Conservation (phyloP, 2,113 vertebrate genomes). For the Odocoileus hemionus region DNA sequence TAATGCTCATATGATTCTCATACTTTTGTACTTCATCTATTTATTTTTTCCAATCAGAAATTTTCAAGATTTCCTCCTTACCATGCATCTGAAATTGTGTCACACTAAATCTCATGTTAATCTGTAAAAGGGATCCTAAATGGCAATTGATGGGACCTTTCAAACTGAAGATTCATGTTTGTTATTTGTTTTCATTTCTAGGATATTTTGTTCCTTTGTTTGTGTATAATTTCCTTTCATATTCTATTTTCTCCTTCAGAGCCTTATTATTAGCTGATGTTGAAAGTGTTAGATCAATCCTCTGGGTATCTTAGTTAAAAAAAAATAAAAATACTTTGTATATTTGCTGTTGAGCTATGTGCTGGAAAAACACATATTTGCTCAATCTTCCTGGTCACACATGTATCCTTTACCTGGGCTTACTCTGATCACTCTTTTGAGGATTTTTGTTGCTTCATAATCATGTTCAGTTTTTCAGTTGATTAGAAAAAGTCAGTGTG, state of each 20-base stretch:
- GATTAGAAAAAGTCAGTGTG: neutral
- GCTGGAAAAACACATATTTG: neutral
- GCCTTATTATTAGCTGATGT: neutral
- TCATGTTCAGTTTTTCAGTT: neutral
- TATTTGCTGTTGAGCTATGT: neutral
- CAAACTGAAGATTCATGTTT: neutral
- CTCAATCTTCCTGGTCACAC: neutral
- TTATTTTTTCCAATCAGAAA: neutral
- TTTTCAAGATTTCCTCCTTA: neutral
- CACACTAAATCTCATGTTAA: neutral
- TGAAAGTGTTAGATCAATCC: neutral
- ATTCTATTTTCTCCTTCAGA: neutral
- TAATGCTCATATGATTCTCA: neutral
- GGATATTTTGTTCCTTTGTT: neutral
- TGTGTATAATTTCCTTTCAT: neutral
- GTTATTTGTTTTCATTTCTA: neutral
- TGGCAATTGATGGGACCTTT: neutral
- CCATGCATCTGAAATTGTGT: neutral
- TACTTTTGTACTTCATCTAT: neutral
- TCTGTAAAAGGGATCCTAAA: neutral
- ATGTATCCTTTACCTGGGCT: neutral
- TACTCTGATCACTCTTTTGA: neutral
- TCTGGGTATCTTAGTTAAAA: neutral
- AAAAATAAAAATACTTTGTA: neutral
- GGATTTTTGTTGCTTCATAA: neutral